A percentile compares a stretch with the other conserved stretches of the same genome.
Conservation (phyloP, 2,888 invertebrate genomes). For the Tenthredo amoena region DNA sequence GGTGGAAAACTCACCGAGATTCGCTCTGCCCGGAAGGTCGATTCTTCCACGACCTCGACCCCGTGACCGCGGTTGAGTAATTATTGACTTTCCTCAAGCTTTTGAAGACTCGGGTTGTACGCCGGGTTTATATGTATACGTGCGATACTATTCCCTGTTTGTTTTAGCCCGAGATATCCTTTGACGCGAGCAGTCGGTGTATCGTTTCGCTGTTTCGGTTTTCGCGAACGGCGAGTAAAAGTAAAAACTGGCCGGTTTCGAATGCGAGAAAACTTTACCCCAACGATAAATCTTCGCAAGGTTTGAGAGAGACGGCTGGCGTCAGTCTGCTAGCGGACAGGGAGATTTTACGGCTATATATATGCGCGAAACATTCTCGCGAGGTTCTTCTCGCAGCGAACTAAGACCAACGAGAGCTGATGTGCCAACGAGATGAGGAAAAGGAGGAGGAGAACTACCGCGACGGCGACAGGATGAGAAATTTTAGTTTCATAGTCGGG, state of each 20-base stretch:
- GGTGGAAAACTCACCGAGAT: slow-evolving; percentile 8
- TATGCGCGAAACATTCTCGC: not conserved
- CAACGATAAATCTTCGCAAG: slow-evolving; percentile 22
- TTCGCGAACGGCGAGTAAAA: not conserved
- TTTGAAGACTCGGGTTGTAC: not conserved
- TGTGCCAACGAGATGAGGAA: slow-evolving; percentile 40
- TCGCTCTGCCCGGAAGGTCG: slow-evolving; percentile 25
- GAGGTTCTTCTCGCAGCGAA: not conserved
- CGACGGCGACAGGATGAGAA: slow-evolving; percentile 65
- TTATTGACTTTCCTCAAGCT: slow-evolving; percentile 32
- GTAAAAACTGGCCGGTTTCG: not conserved
- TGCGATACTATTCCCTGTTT: not conserved
- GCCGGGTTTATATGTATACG: not conserved
- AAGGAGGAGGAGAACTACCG: slow-evolving; percentile 40
- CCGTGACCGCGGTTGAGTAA: slow-evolving; percentile 41
- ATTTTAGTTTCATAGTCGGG: slow-evolving; percentile 70
- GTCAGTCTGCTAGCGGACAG: slow-evolving; percentile 28
- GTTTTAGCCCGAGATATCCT: not conserved
- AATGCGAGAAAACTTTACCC: not conserved
- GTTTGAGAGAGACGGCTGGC: not conserved
- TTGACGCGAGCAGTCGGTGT: not conserved
- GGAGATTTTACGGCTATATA: slow-evolving; percentile 13
- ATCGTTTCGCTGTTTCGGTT: not conserved
- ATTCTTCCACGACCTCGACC: slow-evolving; percentile 37
- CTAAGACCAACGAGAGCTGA: not conserved